phyloP scores from a whole-genome alignment of 2,888 invertebrate species.

The Orthosia incerta region DNA sequence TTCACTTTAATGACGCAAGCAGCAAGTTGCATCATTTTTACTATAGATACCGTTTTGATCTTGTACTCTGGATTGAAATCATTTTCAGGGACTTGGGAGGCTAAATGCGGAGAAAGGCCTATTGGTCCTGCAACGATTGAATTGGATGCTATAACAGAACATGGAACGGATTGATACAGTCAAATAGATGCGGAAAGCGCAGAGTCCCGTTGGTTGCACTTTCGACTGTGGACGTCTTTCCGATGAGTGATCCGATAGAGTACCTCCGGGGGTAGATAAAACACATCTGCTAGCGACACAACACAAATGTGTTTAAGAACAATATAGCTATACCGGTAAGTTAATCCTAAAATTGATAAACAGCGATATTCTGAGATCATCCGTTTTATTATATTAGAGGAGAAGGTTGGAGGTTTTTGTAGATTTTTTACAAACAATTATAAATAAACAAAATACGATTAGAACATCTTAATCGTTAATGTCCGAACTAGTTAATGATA shows the following conservation, averaged over 20 bases:
- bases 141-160: no score
- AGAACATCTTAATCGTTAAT: neutral
- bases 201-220: neutral
- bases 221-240: neutral
- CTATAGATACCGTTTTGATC: neutral
- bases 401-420: no score
- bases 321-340: neutral
- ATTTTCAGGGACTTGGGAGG: neutral
- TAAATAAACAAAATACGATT: neutral
- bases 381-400: no score
- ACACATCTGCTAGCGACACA: neutral
- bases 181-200: neutral
- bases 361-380: no score
- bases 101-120: neutral
- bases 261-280: neutral
- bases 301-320: neutral
- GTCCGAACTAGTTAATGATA: neutral
- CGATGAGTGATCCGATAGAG: no score
- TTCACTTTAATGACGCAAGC: constrained; percentile 26
- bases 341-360: neutral
- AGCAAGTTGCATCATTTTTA: neutral
- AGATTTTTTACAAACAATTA: neutral
- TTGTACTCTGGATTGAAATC: neutral
- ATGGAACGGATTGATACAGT: no score
- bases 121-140: neutral